Base-by-base conservation (phyloP, 2,888 invertebrate species). In the Euplexia lucipara region DNA sequence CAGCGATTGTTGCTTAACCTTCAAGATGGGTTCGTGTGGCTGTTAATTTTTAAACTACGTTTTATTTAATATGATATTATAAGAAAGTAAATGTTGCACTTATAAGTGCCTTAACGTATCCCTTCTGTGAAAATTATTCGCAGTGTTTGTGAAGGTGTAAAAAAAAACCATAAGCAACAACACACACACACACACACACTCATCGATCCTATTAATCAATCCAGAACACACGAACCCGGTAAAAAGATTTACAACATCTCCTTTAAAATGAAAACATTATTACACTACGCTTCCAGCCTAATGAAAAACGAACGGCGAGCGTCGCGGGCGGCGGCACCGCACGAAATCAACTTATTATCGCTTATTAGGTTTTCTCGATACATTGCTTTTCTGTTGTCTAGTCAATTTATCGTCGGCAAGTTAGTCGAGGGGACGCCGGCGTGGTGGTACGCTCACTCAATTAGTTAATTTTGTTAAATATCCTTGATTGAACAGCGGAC, bases 381-480 rank as follows among this genome's bases (percentile, higher is more conserved):
- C 90, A 87, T 88, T 84, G 86, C 84, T 86, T 87, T 87, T 83
- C 87, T 90, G 90, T 91, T 90, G 89, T 90, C 86, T 85, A 88
- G 84, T 86, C 85, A 89, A 91, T 90, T 90, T 90, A 86, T 65
- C 87, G 85, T 79, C 78, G 79, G 70, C 81, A 84, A 83, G 83
- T 81, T 82, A 73, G 75, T 69, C 70, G 82, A 77, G 84, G 74
- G 84, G 84, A 83, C 82, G 74, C 26, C 26, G 26, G 58, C 20
- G 66, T 67, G 84, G 85, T 85, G 88, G 89, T 90, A 87, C 91
- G 91, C 91, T 92, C 93, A 93, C 92, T 94, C 94, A 94, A 95
- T 95, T 94, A 95, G 93, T 92, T 94, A 94, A 95, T 95, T 94
- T 92, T 89, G 95, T 94, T 95, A 95, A 95, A 94, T 92, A 94